Base-by-base conservation (phyloP, 2,797 vertebrate species). In the Microctenopoma lineatum region DNA sequence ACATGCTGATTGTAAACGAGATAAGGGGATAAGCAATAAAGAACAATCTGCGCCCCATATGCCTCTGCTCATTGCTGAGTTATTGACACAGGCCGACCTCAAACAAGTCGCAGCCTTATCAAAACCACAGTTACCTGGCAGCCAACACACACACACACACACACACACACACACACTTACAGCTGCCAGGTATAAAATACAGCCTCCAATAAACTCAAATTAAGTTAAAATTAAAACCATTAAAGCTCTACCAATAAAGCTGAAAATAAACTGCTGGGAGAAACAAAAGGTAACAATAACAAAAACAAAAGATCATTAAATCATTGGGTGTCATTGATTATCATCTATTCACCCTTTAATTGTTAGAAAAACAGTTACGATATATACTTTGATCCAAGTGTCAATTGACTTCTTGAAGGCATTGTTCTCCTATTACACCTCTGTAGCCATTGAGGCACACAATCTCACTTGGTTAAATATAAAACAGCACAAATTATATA, bases 111-210 rank as follows among this genome's bases (percentile, higher is more conserved):
- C 73, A 78, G 80, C 77, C 44, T 68, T 42, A 36, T 54, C 66
- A 60, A 85, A 83, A 89, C 76, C 81, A 29, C 85, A 84, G 69
- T 67, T 76, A 76, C 65, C 75, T 87, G 81, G 83, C 83, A 89
- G 81, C 75, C 80, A 54, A 70, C 32, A 36, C 48, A 44, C 52
- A 36, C 45, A 34, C 32, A 34, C 32, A 36, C 48, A 44, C 52
- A 36, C 45, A 34, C 32, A 34, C 32, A 36, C 48, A 44, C 52
- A 36, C 48, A 34, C 32, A 34, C 32, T 50, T 26, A 54, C 36
- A 46, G 45, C 21, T 14, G 65, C 61, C 25, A 56, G n/a, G 25
- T 39, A 54, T 18, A 47, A 62, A 69, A 75, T 55, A 62, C 18
- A 71, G 84, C 81, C 69, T 75, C 54, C 55, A 71, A 72, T 65